Conservation (phyloP, 2,888 invertebrate genomes). For the Cantharis lateralis region DNA sequence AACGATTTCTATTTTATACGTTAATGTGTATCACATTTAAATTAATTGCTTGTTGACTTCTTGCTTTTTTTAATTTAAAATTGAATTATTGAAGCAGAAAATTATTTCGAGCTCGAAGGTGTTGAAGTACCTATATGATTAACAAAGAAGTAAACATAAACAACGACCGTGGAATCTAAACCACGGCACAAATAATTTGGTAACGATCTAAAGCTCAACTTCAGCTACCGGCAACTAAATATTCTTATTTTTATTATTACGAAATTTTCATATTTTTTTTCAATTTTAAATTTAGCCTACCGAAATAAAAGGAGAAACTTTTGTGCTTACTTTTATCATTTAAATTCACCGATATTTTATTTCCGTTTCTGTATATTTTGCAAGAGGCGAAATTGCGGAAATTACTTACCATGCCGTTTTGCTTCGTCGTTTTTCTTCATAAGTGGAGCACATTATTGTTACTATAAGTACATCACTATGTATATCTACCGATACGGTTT, state of each 20-base stretch:
- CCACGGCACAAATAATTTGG: no score
- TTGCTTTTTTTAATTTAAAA: not conserved
- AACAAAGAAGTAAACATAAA: no score
- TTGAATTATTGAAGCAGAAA: not conserved
- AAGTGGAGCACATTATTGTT: slow-evolving; percentile 51
- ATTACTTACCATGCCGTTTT: slow-evolving; percentile 45
- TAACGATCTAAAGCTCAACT: no score
- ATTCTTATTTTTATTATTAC: no score
- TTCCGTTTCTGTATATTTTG: slow-evolving; percentile 13
- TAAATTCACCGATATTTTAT: not conserved
- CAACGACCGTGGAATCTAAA: no score
- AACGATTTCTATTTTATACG: not conserved
- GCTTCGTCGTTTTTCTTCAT: slow-evolving; percentile 45
- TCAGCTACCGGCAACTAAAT: no score
- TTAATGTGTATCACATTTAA: not conserved
- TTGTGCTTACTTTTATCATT: not conserved
- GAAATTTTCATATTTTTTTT: no score
- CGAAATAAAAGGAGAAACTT: not conserved
- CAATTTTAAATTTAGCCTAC: no score
- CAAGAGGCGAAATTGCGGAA: slow-evolving; percentile 24
- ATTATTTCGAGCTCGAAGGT: not conserved
- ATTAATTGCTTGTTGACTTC: not conserved
- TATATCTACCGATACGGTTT: slow-evolving; percentile 25
- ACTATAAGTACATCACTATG: slow-evolving; percentile 31
- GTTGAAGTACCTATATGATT: no score